phyloP scores from a whole-genome alignment of 1,140 invertebrate species.

The Heliothis subflexa region DNA sequence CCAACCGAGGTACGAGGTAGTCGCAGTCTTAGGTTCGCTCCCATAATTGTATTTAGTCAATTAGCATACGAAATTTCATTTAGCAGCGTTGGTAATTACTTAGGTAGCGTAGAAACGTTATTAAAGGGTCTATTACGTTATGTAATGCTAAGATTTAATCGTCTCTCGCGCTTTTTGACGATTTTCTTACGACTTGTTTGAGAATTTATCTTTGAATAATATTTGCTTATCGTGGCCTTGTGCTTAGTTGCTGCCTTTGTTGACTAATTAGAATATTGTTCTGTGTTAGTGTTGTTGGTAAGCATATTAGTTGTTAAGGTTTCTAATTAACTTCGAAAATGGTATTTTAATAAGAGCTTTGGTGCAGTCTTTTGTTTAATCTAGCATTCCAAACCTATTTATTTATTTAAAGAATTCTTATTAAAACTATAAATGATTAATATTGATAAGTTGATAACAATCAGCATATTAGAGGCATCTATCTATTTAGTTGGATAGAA shows the following conservation, averaged over 20 bases:
- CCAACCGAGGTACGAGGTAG: slow-evolving; percentile 57
- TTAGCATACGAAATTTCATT: slow-evolving; percentile 84
- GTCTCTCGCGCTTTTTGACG: slow-evolving; percentile 32
- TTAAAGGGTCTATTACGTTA: slow-evolving; percentile 52
- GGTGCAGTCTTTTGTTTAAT: no score
- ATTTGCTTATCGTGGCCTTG: not conserved
- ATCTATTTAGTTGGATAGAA: no score
- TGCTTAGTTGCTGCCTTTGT: not conserved
- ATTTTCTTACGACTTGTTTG: slow-evolving; percentile 21
- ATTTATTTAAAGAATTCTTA: no score
- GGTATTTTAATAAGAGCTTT: no score
- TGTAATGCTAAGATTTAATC: slow-evolving; percentile 44
- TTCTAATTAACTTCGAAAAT: no score
- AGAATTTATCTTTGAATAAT: not conserved
- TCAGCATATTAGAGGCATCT: no score
- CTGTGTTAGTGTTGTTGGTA: not conserved
- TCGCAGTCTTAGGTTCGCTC: slow-evolving; percentile 71
- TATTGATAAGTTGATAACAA: no score
- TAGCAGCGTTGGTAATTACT: slow-evolving; percentile 71
- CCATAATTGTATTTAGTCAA: slow-evolving; percentile 83
- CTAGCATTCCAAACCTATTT: no score
- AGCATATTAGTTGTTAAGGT: no score
- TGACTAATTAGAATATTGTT: not conserved
- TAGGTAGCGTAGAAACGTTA: slow-evolving; percentile 51
- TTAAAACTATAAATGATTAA: no score